Conservation (phyloP, 2,797 vertebrate genomes). For the Gymnodraco acuticeps region DNA sequence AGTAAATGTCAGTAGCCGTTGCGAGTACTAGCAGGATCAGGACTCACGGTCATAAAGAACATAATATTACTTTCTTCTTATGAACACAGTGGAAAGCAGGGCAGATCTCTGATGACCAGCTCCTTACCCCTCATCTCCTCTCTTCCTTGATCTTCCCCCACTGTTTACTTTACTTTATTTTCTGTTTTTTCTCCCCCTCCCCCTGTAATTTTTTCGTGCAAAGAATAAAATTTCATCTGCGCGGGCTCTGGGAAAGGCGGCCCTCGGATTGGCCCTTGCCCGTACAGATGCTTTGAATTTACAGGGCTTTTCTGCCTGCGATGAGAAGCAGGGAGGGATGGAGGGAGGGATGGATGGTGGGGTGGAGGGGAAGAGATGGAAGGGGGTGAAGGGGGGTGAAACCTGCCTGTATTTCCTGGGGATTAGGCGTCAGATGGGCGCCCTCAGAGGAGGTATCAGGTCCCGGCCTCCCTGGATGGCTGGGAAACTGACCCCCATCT, state of each 20-base stretch:
- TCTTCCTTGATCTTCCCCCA: slow-evolving; percentile 77
- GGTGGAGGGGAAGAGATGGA: slow-evolving; percentile 45
- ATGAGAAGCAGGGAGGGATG: slow-evolving; percentile 53
- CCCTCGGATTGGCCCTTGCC: slow-evolving; percentile 72
- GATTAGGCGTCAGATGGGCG: slow-evolving; percentile 85
- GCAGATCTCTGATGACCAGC: slow-evolving; percentile 76
- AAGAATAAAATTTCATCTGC: slow-evolving; percentile 82
- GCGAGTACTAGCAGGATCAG: slow-evolving; percentile 35
- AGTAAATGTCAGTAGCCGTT: slow-evolving; percentile 31
- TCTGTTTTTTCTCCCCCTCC: slow-evolving; percentile 75
- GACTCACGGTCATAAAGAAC: slow-evolving; percentile 57
- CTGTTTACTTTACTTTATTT: slow-evolving; percentile 86
- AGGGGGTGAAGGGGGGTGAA: slow-evolving; percentile 46
- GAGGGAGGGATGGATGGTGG: slow-evolving; percentile 51
- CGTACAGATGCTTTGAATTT: slow-evolving; percentile 88
- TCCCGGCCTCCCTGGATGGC: slow-evolving; percentile 78
- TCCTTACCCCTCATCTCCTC: slow-evolving; percentile 71
- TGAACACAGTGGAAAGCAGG: slow-evolving; percentile 63
- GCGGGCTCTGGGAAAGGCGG: slow-evolving; percentile 81
- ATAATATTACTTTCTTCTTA: slow-evolving; percentile 75
- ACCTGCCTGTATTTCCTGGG: slow-evolving; percentile 86
- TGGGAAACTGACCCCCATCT: slow-evolving; percentile 86
- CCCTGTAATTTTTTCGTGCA: slow-evolving; percentile 78
- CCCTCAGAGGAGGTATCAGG: slow-evolving; percentile 83
- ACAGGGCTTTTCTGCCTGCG: slow-evolving; percentile 77